A percentile compares a stretch with the other conserved stretches of the same genome.
These are phyloP conservation scores for Actenoides hombroni DNA, from an alignment of 2,113 vertebrate species.

Conservation along the genomic window DNA sequence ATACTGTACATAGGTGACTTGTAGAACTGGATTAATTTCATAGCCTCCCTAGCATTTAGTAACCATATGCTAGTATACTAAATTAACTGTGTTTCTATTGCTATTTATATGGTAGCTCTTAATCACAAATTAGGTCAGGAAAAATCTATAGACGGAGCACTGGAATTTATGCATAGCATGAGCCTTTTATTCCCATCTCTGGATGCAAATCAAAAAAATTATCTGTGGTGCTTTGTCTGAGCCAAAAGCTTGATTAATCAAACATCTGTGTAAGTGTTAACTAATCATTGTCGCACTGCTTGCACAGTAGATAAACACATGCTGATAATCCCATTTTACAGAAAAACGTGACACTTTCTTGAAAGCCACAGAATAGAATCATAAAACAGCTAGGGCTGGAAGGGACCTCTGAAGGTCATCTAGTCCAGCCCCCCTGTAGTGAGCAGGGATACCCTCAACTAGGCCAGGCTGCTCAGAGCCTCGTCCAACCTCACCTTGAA, in stretches of 20 bases:
- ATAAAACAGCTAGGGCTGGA: no score
- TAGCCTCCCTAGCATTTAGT: constrained; percentile 1
- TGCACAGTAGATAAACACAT: background rate
- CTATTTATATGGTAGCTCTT: constrained; percentile 11
- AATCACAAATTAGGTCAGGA: background rate
- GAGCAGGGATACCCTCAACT: no score
- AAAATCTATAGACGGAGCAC: background rate
- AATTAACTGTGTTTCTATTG: background rate
- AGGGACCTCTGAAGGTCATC: no score
- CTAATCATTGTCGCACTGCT: background rate
- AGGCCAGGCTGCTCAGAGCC: no score
- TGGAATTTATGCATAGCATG: background rate
- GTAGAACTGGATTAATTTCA: constrained; percentile 58
- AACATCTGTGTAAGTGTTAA: background rate
- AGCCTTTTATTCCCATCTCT: background rate
- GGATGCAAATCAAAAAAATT: background rate
- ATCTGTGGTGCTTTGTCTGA: background rate
- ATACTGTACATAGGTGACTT: constrained; percentile 37
- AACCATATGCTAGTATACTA: background rate
- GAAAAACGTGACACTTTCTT: background rate
- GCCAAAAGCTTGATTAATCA: background rate
- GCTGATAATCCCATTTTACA: background rate
- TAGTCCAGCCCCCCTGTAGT: no score
- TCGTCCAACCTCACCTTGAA: no score
- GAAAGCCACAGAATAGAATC: background rate